Evolutionary conservation across 2,888 invertebrate genomes (phyloP).

Genomic region (Baronia brevicornis): DNA sequence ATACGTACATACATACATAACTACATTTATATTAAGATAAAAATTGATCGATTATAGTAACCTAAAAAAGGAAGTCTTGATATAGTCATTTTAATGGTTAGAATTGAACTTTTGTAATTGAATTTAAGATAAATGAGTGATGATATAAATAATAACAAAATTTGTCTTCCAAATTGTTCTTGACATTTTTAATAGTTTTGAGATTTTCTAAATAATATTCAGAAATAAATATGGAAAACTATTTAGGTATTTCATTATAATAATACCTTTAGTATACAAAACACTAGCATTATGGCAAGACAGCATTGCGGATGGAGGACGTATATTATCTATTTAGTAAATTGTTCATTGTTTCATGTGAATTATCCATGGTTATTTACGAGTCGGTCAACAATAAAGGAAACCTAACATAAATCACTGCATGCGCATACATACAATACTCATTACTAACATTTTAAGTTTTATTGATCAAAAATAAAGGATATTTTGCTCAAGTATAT

Average conservation of each 20-base stretch:
- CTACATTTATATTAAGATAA: slow-evolving; percentile 60
- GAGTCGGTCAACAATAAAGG: slow-evolving; percentile 67
- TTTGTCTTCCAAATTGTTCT: slow-evolving; percentile 1
- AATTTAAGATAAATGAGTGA: slow-evolving; percentile 9
- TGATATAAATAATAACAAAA: slow-evolving; percentile 6
- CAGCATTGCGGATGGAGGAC: slow-evolving; percentile 70
- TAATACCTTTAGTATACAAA: slow-evolving; percentile 58
- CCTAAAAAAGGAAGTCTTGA: slow-evolving; percentile 56
- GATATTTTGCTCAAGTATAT: slow-evolving; percentile 38
- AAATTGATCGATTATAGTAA: slow-evolving; percentile 52
- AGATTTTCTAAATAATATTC: slow-evolving; percentile 2
- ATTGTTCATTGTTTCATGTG: slow-evolving; percentile 71
- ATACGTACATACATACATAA: slow-evolving; percentile 69
- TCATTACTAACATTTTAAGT: slow-evolving; percentile 47
- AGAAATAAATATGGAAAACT: slow-evolving; percentile 16
- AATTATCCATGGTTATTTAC: slow-evolving; percentile 63
- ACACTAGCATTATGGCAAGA: slow-evolving; percentile 72
- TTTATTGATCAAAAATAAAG: slow-evolving; percentile 48
- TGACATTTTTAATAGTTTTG: neutral
- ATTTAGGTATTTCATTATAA: slow-evolving; percentile 36
- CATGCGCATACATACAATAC: slow-evolving; percentile 53
- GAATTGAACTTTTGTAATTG: slow-evolving; percentile 21
- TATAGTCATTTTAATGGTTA: slow-evolving; percentile 25
- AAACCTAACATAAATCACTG: slow-evolving; percentile 63
- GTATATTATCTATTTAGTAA: slow-evolving; percentile 70